These are phyloP conservation scores for Stichodactyla helianthus DNA, from an alignment of 64 coral and sea anemone genomes.

Conservation along the genomic window DNA sequence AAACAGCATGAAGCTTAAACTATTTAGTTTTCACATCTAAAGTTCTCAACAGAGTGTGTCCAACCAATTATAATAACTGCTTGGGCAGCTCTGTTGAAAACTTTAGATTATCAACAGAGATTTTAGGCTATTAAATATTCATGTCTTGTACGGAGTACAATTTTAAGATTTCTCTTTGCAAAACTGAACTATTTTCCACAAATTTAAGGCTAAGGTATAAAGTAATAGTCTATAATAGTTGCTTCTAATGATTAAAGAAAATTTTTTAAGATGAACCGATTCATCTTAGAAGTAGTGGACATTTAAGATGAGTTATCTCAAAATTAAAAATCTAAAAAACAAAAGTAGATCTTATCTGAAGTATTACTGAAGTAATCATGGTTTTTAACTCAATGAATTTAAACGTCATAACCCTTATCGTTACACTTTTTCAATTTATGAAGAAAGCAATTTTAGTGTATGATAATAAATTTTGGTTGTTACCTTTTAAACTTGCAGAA, in stretches of 20 bases:
- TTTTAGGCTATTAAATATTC: neutral
- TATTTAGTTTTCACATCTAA: too few relatives aligned
- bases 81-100: too few relatives aligned
- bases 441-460: too few relatives aligned
- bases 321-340: neutral
- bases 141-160: neutral
- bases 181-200: neutral
- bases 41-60: neutral
- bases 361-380: neutral
- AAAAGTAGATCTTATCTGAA: neutral
- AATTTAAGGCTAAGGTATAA: neutral
- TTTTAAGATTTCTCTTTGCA: neutral
- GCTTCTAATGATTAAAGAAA: too few relatives aligned
- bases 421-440: too few relatives aligned
- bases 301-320: neutral
- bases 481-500: conserved; percentile 11
- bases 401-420: too few relatives aligned
- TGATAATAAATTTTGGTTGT: neutral
- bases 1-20: too few relatives aligned
- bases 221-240: neutral
- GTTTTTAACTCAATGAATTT: neutral
- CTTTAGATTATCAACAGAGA: neutral
- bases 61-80: too few relatives aligned
- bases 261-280: too few relatives aligned
- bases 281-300: too few relatives aligned